Base-by-base conservation (phyloP, 2,888 invertebrate species). In the Eumerus sabulonum region DNA sequence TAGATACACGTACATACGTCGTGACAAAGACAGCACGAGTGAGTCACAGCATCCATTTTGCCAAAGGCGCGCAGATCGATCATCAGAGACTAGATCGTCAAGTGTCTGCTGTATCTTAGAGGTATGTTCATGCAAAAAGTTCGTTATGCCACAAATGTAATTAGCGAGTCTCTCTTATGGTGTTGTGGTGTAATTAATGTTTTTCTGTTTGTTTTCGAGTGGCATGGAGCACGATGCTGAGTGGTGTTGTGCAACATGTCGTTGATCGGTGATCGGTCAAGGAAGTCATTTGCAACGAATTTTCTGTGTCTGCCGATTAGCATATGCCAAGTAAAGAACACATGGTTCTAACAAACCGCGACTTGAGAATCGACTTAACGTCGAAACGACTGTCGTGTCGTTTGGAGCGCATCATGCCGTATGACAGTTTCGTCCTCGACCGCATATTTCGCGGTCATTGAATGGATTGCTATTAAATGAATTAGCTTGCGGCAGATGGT, bases 261-360 rank as follows among this genome's bases (percentile, higher is more conserved):
- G 60, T 56, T 51, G 67, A 62, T 27, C 67, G 74, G 74, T 51
- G 67, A 62, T 27, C 67, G 74, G 74, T 67, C 74, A 74, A 67
- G 74, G 74, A 74, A 74, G 74, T 74, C 62, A 44, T 67, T 74
- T 56, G 54, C 1, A 38, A 44, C 50, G 18, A n/a, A 57, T 14
- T 44, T 17, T 53, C 47, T 45, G 9, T 47, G 27, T 4, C 27
- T 38, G 27, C 36, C 38, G 27, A 67, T 60, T 27, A 27, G 27
- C 27, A 27, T 27, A 27, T 7, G 27, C 7, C 27, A 27, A 27
- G 27, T 27, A 7, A 2, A 27, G 3, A 27, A 27, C 27, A 27
- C 27, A 27, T 27, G 2, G 7, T 27, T 27, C 27, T 27, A 27
- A 2, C 27, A 27, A 27, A 2, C 7, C 27, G 27, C 27, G 2